Base-by-base conservation (phyloP, 2,113 vertebrate species). In the Semicossyphus pulcher region DNA sequence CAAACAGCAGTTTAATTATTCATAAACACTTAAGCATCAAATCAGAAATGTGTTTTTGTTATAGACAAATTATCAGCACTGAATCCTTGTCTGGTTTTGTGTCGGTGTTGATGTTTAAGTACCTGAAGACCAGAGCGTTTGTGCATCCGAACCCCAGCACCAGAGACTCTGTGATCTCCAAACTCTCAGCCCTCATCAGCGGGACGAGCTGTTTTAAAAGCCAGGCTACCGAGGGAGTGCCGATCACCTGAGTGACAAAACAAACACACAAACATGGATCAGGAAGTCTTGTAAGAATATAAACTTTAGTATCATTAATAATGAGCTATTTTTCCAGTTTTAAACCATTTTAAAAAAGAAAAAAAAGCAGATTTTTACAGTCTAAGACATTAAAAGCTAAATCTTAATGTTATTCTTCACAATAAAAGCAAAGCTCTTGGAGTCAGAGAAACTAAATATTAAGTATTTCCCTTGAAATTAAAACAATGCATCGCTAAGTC, bases 71-170 rank as follows among this genome's bases (percentile, higher is more conserved):
- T 16, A n/a, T 62, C 29, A 44, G 6, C 10, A 52, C 28, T 32
- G 42, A 9, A 67, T 10, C n/a, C 23, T 20, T 34, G 29, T 12
- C 18, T 52, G 11, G 12, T 25, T 8, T n/a, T 3, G 28, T 45
- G 23, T 44, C 12, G 4, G 4, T 61, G 36, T 52, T 37, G 16
- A 8, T 63, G 59, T 65, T 68, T 16, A 7, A 26, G 63, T 96
- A 99, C 98, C 98, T 99, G 95, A 99, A 99, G 77, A 99, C 97
- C 67, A 99, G 94, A 36, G 96, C 96, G 80, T 99, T 99, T 80
- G 98, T 99, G 90, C 97, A 97, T 90, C 98, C 98, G 61, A 99
- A 97, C 69, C 98, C 98, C 49, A 99, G 89, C 58, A 99, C 97
- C 79, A 99, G 94, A 66, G 96, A 97, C 86, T 99, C 98, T 25